Conservation (phyloP, 2,888 invertebrate genomes). For the Mythimna impura region DNA sequence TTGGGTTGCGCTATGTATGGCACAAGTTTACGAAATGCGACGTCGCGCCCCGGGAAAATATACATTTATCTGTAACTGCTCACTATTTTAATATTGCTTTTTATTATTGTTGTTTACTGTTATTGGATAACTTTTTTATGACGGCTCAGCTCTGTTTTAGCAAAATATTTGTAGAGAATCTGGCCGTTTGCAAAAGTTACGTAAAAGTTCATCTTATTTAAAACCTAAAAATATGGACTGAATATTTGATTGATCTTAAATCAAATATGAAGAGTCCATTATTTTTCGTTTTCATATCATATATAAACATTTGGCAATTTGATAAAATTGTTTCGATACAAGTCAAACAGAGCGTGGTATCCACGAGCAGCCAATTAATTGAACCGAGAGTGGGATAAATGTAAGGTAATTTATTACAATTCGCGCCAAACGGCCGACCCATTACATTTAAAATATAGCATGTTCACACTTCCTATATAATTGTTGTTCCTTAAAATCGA, state of each 20-base stretch:
- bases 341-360: constrained; percentile 63
- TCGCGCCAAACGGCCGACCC: constrained; percentile 79
- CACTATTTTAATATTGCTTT: constrained; percentile 61
- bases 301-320: constrained; percentile 31
- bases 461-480: constrained; percentile 76
- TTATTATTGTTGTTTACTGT: constrained; percentile 56
- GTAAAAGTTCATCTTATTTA: not conserved
- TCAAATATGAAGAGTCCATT: not conserved
- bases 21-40: constrained; percentile 61
- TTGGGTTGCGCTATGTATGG: constrained; percentile 62
- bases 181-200: not conserved
- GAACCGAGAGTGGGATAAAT: constrained; percentile 82
- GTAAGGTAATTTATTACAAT: constrained; percentile 85
- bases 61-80: constrained; percentile 60
- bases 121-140: constrained; percentile 46
- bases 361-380: constrained; percentile 83
- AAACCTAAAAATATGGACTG: not conserved
- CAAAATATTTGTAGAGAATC: constrained; percentile 36
- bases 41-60: constrained; percentile 41
- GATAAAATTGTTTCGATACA: constrained; percentile 55
- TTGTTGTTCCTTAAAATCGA: constrained; percentile 69
- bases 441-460: constrained; percentile 86
- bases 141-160: constrained; percentile 24
- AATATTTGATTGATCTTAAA: not conserved
- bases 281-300: not conserved